Conservation (phyloP, 2,797 vertebrate species). For the Bryconaethiops microstoma region DNA sequence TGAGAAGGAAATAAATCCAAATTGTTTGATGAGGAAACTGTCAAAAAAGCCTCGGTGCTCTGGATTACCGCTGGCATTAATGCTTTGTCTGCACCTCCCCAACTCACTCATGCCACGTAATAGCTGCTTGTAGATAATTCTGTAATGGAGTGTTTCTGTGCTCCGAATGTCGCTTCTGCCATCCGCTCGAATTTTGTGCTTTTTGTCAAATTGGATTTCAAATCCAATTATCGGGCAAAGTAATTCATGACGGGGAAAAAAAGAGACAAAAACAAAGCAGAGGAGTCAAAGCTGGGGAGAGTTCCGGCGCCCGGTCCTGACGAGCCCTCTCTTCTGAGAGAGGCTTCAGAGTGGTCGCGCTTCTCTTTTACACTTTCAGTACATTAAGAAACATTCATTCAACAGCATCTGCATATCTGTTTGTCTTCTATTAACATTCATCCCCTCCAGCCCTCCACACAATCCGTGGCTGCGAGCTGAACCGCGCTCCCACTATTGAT, state of each 20-base stretch:
- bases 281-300: background rate
- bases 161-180: constrained; percentile 60
- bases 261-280: constrained; percentile 19
- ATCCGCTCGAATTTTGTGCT: constrained; percentile 60
- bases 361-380: background rate
- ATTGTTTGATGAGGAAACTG: constrained; percentile 34
- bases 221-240: constrained; percentile 71
- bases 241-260: constrained; percentile 63
- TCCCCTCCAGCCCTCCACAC: background rate
- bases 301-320: no score
- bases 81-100: constrained; percentile 11
- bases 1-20: constrained; percentile 36
- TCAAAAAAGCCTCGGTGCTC: constrained; percentile 26
- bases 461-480: background rate
- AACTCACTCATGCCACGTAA: constrained; percentile 48
- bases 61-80: constrained; percentile 19
- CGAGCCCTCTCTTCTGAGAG: background rate
- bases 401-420: background rate
- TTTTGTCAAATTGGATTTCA: constrained; percentile 71
- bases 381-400: background rate
- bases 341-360: background rate
- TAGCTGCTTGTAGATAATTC: constrained; percentile 65
- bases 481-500: constrained; percentile 25
- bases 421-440: constrained; percentile 13
- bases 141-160: constrained; percentile 57